A percentile compares a stretch with the other conserved stretches of the same genome.
Evolutionary conservation across 2,888 invertebrate genomes (phyloP).

Genomic region (Platerodrilus igneus): DNA sequence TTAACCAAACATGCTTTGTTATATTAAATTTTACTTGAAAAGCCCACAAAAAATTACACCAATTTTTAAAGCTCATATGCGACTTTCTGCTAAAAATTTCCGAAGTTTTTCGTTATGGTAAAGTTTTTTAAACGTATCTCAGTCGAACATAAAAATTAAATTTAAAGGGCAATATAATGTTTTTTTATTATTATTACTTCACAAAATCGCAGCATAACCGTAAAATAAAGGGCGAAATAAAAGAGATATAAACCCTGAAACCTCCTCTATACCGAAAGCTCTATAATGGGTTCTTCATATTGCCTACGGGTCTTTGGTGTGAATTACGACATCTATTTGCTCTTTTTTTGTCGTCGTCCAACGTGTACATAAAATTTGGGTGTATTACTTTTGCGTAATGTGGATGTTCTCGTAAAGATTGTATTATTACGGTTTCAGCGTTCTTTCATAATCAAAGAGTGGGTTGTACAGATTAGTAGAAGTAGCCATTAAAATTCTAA

Average conservation of each 20-base stretch:
- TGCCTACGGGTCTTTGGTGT: constrained; percentile 36
- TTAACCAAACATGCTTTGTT: too few species aligned
- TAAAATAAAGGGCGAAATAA: constrained; percentile 43
- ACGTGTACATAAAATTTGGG: constrained; percentile 16
- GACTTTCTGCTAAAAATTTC: too few species aligned
- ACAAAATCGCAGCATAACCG: constrained; percentile 41
- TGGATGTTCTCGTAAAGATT: too few species aligned
- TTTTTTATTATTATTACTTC: constrained; percentile 42
- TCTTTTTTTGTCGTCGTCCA: constrained; percentile 21
- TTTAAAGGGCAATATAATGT: constrained; percentile 40
- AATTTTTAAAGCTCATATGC: too few species aligned
- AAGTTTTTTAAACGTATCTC: constrained; percentile 12
- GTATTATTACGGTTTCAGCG: too few species aligned
- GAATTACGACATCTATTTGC: constrained; percentile 34
- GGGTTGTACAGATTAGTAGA: constrained; percentile 5
- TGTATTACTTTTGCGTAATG: too few species aligned
- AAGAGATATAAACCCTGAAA: constrained; percentile 42
- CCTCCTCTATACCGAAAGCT: constrained; percentile 37
- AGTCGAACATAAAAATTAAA: constrained; percentile 38
- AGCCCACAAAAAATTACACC: too few species aligned
- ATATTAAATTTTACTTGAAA: too few species aligned
- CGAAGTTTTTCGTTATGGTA: constrained; percentile 8
- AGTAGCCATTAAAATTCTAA: constrained; percentile 24
- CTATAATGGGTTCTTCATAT: constrained; percentile 37
- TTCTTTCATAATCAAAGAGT: background rate